Conservation (phyloP, 2,888 invertebrate genomes). For the Amphipyra tragopoginis region DNA sequence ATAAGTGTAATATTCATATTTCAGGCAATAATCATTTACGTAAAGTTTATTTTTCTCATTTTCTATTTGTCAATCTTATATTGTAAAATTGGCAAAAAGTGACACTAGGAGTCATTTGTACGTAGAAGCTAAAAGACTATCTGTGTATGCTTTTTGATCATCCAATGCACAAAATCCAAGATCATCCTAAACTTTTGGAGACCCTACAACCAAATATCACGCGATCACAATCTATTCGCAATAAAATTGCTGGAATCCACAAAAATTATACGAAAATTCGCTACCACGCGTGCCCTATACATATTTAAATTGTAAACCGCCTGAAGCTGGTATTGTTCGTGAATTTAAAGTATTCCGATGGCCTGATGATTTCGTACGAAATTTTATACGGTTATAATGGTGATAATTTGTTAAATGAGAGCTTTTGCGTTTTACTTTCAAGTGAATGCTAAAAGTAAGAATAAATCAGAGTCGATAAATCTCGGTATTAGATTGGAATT, state of each 20-base stretch:
- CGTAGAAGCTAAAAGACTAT: background rate
- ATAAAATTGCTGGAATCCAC: conserved; percentile 71
- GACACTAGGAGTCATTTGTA: background rate
- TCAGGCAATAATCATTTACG: background rate
- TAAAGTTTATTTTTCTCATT: too few species aligned
- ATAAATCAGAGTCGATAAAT: conserved; percentile 17
- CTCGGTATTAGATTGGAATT: conserved; percentile 22
- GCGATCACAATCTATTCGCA: conserved; percentile 73
- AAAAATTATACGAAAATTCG: conserved; percentile 74
- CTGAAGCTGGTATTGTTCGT: conserved; percentile 57
- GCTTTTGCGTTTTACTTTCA: conserved; percentile 36
- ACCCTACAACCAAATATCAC: conserved; percentile 65
- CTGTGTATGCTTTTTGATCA: background rate
- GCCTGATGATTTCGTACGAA: conserved; percentile 45
- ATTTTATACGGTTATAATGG: conserved; percentile 47
- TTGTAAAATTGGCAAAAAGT: background rate
- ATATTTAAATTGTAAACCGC: conserved; percentile 70
- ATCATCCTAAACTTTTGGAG: conserved; percentile 37
- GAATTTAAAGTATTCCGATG: conserved; percentile 50
- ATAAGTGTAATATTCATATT: background rate
- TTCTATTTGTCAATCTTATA: too few species aligned
- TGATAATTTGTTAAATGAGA: conserved; percentile 55
- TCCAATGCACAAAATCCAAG: conserved; percentile 9
- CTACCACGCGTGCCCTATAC: conserved; percentile 82
- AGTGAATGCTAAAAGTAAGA: conserved; percentile 27